phyloP scores from a whole-genome alignment of 1,140 invertebrate genomes.

The Anagrus nilaparvatae region DNA sequence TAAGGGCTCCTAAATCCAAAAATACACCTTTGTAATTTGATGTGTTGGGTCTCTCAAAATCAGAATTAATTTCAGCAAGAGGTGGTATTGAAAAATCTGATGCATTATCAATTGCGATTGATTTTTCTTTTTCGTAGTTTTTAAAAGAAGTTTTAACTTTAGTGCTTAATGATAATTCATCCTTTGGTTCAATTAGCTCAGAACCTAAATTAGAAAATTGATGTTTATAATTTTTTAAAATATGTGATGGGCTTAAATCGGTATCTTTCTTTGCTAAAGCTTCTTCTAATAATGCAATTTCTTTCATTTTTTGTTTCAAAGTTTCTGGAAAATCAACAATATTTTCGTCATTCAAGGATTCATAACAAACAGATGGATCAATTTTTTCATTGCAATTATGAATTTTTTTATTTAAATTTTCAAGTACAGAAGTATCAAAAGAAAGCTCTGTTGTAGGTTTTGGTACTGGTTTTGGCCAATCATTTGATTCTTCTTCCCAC shows the following conservation, averaged over 20 bases:
- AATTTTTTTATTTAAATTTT: constrained; percentile 8
- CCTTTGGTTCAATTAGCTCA: constrained; percentile 8
- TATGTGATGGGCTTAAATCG: not conserved
- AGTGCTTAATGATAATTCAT: not conserved
- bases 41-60: constrained; percentile 2
- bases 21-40: constrained; percentile 11
- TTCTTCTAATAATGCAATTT: constrained; percentile 11
- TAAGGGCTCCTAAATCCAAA: constrained; percentile 7
- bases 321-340: constrained; percentile 10
- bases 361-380: not conserved
- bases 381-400: constrained; percentile 8
- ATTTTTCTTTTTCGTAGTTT: constrained; percentile 6
- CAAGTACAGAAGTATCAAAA: constrained; percentile 9
- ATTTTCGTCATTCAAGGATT: constrained; percentile 2
- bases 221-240: constrained; percentile 4
- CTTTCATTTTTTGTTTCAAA: constrained; percentile 10
- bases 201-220: too few species aligned
- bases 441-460: not conserved
- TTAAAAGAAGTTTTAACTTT: too few species aligned
- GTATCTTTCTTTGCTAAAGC: constrained; percentile 4
- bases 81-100: constrained; percentile 14
- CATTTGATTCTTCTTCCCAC: constrained; percentile 35
- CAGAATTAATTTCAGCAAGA: constrained; percentile 14
- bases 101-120: constrained; percentile 8
- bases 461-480: constrained; percentile 25